phyloP scores from a whole-genome alignment of 2,888 invertebrate species.

The Ormyrus labotus region DNA sequence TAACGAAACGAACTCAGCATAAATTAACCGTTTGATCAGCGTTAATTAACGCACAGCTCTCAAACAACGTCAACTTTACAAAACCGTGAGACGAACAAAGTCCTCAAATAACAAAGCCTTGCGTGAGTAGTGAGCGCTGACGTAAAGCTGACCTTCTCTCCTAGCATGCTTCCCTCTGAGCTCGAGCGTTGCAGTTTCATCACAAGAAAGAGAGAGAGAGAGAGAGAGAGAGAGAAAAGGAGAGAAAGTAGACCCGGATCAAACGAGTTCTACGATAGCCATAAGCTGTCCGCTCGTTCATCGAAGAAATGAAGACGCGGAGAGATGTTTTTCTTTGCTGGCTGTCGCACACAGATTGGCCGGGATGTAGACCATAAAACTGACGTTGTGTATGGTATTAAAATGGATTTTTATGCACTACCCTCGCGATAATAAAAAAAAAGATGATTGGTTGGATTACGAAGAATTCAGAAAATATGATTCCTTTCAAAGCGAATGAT shows the following conservation, averaged over 20 bases:
- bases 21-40: background rate
- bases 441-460: too few relatives aligned
- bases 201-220: conserved; percentile 1
- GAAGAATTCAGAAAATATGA: too few relatives aligned
- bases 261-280: background rate
- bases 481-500: too few relatives aligned
- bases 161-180: background rate
- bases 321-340: background rate
- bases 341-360: background rate
- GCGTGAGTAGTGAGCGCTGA: background rate
- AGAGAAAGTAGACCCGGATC: background rate
- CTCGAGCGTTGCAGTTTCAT: background rate
- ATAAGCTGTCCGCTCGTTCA: conserved; percentile 27
- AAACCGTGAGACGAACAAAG: background rate
- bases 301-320: conserved; percentile 17
- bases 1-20: too few relatives aligned
- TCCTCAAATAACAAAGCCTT: conserved; percentile 10
- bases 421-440: too few relatives aligned
- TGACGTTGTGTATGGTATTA: background rate
- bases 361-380: too few relatives aligned
- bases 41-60: background rate
- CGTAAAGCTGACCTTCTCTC: conserved; percentile 29
- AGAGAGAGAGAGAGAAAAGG: background rate
- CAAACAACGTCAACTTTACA: background rate
- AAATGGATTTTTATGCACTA: background rate